Evolutionary conservation across 2,113 vertebrate species (phyloP).

Genomic region (Nothobranchius kuhntae): DNA sequence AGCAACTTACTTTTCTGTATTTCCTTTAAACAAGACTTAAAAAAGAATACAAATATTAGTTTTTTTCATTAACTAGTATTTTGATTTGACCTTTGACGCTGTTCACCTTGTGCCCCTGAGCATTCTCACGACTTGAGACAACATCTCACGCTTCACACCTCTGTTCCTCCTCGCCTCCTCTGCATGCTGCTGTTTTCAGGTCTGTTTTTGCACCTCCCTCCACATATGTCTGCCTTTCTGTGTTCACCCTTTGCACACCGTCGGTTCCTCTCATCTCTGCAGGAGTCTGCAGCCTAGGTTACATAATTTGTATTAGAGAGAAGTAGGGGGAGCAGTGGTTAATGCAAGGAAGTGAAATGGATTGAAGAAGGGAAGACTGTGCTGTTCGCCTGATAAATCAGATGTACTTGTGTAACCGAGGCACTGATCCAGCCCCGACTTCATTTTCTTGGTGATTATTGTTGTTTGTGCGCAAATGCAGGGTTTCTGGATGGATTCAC

Average conservation of each 20-base stretch:
- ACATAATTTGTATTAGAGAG: conserved; percentile 54
- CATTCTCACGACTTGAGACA: background rate
- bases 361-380: conserved; percentile 19
- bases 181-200: conserved; percentile 17
- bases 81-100: background rate
- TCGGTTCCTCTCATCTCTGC: conserved; percentile 26
- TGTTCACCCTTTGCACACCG: conserved; percentile 27
- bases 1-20: background rate
- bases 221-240: conserved; percentile 23
- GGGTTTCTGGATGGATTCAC: background rate
- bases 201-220: conserved; percentile 25
- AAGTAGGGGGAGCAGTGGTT: conserved; percentile 30
- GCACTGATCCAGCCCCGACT: conserved; percentile 8
- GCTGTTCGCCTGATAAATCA: conserved; percentile 27
- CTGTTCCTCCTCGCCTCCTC: conserved; percentile 14
- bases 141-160: conserved; percentile 20
- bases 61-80: no score
- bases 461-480: background rate
- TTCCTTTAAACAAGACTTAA: conserved; percentile 7
- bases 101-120: no score
- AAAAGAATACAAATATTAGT: no score
- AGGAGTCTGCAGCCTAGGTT: conserved; percentile 48
- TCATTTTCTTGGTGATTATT: conserved; percentile 10
- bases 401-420: conserved; percentile 37
- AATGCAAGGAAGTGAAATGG: conserved; percentile 22